Evolutionary conservation across 1,140 invertebrate species (phyloP).

Genomic region (Cydia amplana): DNA sequence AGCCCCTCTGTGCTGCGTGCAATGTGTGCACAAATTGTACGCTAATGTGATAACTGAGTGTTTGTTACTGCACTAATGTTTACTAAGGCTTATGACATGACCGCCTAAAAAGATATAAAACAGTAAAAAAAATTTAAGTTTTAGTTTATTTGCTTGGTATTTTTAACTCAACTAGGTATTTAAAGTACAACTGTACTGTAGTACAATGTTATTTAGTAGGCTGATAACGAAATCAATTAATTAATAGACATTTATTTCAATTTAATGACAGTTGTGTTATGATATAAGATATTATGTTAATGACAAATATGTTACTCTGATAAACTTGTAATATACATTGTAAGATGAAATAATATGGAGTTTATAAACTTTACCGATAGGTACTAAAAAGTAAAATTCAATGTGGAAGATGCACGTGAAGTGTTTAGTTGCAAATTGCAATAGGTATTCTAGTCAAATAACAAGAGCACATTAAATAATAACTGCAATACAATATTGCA

Average conservation of each 20-base stretch:
- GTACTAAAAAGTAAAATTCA: too few species aligned
- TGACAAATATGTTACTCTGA: not conserved
- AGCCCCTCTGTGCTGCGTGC: slow-evolving; percentile 12
- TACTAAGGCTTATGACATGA: not conserved
- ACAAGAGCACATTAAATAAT: slow-evolving; percentile 39
- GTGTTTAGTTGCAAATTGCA: not conserved
- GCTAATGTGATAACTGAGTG: slow-evolving; percentile 25
- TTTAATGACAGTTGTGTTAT: not conserved
- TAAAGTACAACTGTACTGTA: not conserved
- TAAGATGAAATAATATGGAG: too few species aligned
- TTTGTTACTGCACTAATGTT: not conserved
- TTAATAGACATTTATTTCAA: not conserved
- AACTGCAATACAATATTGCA: slow-evolving; percentile 45
- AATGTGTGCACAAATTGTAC: not conserved
- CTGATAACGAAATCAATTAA: not conserved
- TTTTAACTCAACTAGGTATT: too few species aligned
- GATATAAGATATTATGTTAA: not conserved
- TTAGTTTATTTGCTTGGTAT: too few species aligned
- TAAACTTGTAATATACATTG: not conserved
- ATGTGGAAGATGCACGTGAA: too few species aligned
- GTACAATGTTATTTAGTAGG: not conserved
- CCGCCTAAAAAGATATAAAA: too few species aligned
- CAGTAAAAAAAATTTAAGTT: too few species aligned
- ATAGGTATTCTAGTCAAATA: slow-evolving; percentile 10
- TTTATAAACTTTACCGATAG: too few species aligned